Percentiles rank a stretch among this genome's conserved stretches.
These are phyloP conservation scores for Zophobas atratus DNA, from an alignment of 1,140 invertebrate genomes.

Conservation along the genomic window DNA sequence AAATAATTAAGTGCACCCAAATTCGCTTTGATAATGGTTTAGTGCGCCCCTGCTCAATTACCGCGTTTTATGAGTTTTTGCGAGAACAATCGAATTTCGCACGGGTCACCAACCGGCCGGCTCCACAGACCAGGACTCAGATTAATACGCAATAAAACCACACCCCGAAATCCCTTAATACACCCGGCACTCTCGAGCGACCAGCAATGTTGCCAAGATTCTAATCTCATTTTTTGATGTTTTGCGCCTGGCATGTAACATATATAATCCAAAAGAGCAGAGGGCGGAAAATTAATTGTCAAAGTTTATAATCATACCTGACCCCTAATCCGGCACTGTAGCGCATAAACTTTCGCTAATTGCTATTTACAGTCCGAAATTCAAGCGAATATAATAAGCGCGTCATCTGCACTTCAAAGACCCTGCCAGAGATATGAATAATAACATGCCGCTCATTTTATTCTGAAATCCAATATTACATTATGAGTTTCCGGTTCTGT, in stretches of 20 bases:
- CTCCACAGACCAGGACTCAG: slow-evolving; percentile 3
- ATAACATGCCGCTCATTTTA: not conserved
- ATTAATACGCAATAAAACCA: slow-evolving; percentile 36
- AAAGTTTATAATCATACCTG: slow-evolving; percentile 9
- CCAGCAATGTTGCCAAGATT: slow-evolving; percentile 2
- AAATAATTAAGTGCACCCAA: too few species aligned
- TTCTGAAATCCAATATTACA: not conserved
- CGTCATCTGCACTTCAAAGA: slow-evolving; percentile 23
- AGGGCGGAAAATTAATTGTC: slow-evolving; percentile 27
- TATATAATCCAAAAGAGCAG: not conserved
- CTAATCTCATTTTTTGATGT: slow-evolving; percentile 1
- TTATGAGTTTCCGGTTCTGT: slow-evolving; percentile 2
- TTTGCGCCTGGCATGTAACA: not conserved
- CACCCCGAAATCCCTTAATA: slow-evolving; percentile 7
- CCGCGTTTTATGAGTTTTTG: slow-evolving; percentile 5
- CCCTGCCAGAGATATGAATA: slow-evolving; percentile 12
- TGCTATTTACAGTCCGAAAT: slow-evolving; percentile 9
- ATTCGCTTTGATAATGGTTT: not conserved
- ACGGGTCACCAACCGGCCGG: slow-evolving; percentile 5
- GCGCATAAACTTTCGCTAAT: slow-evolving; percentile 28
- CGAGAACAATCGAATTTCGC: slow-evolving; percentile 25
- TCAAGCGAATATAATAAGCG: not conserved
- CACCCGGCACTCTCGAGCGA: not conserved
- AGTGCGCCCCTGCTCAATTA: slow-evolving; percentile 15
- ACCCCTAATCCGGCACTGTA: slow-evolving; percentile 24